Conservation (phyloP, 2,888 invertebrate genomes). For the Yponomeuta sedellus region DNA sequence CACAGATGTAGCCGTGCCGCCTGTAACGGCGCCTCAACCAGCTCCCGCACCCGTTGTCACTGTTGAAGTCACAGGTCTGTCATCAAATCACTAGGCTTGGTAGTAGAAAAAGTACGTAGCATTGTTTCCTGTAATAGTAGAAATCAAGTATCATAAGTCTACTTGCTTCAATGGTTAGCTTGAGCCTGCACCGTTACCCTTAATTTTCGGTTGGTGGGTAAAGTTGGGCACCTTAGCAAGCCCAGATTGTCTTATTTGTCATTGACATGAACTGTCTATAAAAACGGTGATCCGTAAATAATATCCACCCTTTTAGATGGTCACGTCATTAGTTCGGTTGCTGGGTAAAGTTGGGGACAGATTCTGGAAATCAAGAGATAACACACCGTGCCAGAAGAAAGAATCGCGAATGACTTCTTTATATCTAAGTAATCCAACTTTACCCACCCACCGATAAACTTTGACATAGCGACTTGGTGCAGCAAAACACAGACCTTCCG, state of each 20-base stretch:
- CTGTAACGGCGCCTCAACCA: slow-evolving; percentile 26
- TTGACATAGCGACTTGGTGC: too few species aligned
- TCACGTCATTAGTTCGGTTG: too few species aligned
- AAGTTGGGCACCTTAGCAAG: neutral
- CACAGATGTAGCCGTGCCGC: slow-evolving; percentile 32
- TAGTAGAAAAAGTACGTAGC: slow-evolving; percentile 5
- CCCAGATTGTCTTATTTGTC: neutral
- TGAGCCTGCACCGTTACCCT: neutral
- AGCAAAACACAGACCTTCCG: too few species aligned
- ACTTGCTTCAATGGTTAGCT: too few species aligned
- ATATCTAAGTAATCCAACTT: too few species aligned
- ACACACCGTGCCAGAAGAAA: too few species aligned
- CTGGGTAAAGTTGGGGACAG: too few species aligned
- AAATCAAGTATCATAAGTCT: neutral
- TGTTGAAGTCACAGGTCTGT: slow-evolving; percentile 16
- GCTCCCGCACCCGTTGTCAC: slow-evolving; percentile 21
- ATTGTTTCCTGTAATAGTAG: neutral
- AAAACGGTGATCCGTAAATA: neutral
- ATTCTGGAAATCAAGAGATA: too few species aligned
- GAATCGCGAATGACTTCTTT: too few species aligned
- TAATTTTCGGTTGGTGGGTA: neutral
- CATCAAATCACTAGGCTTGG: neutral
- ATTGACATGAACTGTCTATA: neutral
- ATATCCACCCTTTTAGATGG: too few species aligned
- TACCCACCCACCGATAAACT: too few species aligned